Base-by-base conservation (phyloP, 2,797 vertebrate genomes). In the Buceros bicornis region DNA sequence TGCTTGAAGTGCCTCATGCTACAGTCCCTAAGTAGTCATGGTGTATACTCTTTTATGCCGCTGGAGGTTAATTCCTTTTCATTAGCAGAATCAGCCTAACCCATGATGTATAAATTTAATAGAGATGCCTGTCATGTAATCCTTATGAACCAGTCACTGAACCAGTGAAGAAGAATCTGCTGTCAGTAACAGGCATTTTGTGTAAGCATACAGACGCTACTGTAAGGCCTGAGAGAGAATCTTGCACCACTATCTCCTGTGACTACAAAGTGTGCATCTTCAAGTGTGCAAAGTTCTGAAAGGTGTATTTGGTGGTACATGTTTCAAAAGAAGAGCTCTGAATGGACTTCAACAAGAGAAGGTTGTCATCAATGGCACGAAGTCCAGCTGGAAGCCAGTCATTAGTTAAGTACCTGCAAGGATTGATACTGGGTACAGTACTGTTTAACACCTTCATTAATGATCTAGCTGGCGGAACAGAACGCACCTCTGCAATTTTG, bases 161-260 rank as follows among this genome's bases (percentile, higher is more conserved):
- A 54, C 3, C 3, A 40, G 37, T 40, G 37, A 40, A 40, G 37
- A 11, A 20, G 11, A n/a, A 40, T 31, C 26, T 60, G 26, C 51
- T 65, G 16, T 22, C 18, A 58, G 47, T 14, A 21, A 60, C 40
- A 60, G 22, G 8, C 13, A 67, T 53, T 50, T 37, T 64, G 20
- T 10, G 3, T 42, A 51, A 22, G 18, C 24, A 42, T 7, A 31
- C 6, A 53, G 37, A 13, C 48, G 28, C 35, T 83, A 48, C 16
- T 37, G 12, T 11, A 79, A 67, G 35, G 37, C 8, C 11, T 0
- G 0, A 57, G 37, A 53, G 19, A 58, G 21, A 72, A 53, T 12
- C 5, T 58, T 42, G 25, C 26, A 28, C 18, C 8, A 22, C 24
- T 10, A 67, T 15, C 35, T 58, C 64, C 58, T n/a, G 43, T 0